Conservation (phyloP, 2,797 vertebrate species). For the Syngnathus acus region DNA sequence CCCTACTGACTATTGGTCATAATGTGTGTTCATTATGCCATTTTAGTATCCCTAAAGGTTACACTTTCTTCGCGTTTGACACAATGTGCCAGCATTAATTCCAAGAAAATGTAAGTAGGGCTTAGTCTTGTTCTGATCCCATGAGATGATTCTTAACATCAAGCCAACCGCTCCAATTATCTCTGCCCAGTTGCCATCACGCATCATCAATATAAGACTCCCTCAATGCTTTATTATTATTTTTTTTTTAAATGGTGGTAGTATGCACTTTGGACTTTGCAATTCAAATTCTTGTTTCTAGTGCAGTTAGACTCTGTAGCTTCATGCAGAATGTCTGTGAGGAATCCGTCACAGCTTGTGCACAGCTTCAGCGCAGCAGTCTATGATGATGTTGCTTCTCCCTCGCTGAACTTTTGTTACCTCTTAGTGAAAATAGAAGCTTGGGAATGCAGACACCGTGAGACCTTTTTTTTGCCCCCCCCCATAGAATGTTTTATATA, state of each 20-base stretch:
- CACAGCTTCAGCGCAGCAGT: constrained; percentile 12
- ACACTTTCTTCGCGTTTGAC: background rate
- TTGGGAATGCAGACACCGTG: constrained; percentile 39
- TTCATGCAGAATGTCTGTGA: constrained; percentile 4
- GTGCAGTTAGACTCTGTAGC: background rate
- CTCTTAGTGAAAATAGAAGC: constrained; percentile 37
- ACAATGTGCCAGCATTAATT: constrained; percentile 3
- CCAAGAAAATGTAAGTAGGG: background rate
- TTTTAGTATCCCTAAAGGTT: background rate
- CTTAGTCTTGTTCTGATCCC: constrained; percentile 11
- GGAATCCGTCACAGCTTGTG: constrained; percentile 24
- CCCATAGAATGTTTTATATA: background rate
- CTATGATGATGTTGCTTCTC: constrained; percentile 17
- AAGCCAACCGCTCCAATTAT: constrained; percentile 6
- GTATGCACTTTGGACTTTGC: constrained; percentile 1
- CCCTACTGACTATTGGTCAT: too few species aligned
- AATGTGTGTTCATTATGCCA: too few species aligned
- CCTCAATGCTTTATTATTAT: background rate
- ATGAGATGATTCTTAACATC: constrained; percentile 20
- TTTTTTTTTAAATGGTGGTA: background rate
- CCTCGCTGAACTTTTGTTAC: constrained; percentile 31
- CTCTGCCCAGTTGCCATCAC: background rate
- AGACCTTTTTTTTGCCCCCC: constrained; percentile 18
- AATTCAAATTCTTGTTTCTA: constrained; percentile 12
- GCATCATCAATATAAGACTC: background rate